Evolutionary conservation across 2,888 invertebrate genomes (phyloP).

Genomic region (Tanytarsus gracilentus): DNA sequence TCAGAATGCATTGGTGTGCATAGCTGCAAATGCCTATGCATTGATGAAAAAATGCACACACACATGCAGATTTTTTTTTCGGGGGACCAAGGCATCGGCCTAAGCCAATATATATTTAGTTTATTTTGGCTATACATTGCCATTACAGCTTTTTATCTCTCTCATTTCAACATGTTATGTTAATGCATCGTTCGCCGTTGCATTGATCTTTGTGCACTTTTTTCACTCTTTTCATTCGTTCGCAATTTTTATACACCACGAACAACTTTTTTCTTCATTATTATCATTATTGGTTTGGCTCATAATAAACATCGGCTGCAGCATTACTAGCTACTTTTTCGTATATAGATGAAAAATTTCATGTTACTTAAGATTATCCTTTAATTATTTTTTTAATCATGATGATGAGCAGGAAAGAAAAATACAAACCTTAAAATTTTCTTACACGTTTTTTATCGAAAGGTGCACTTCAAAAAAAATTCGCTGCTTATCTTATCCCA

Average conservation of each 20-base stretch:
- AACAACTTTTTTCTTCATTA: background rate
- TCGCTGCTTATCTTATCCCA: too few species aligned
- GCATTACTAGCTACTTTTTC: too few species aligned
- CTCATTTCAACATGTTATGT: conserved; percentile 23
- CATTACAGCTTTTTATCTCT: conserved; percentile 23
- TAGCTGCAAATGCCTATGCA: background rate
- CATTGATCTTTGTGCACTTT: conserved; percentile 14
- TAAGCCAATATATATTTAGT: conserved; percentile 24
- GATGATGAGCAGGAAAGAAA: too few species aligned
- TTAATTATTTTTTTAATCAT: too few species aligned
- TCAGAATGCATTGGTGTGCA: conserved; percentile 10
- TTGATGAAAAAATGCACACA: background rate
- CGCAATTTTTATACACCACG: too few species aligned
- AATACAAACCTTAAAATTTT: too few species aligned
- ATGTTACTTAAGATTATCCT: too few species aligned
- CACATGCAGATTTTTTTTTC: conserved; percentile 3
- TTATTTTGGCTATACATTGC: conserved; percentile 16
- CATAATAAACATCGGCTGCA: too few species aligned
- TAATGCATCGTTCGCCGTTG: background rate
- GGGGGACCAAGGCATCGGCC: conserved; percentile 7
- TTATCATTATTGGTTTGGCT: conserved; percentile 8
- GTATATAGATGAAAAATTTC: too few species aligned
- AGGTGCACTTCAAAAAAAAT: too few species aligned
- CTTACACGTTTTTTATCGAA: too few species aligned
- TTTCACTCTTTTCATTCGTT: background rate